Evolutionary conservation across 2,888 invertebrate species (phyloP), one percentile per base, ranked within the genome.

Genomic region (Digitonthophagus gazella): DNA sequence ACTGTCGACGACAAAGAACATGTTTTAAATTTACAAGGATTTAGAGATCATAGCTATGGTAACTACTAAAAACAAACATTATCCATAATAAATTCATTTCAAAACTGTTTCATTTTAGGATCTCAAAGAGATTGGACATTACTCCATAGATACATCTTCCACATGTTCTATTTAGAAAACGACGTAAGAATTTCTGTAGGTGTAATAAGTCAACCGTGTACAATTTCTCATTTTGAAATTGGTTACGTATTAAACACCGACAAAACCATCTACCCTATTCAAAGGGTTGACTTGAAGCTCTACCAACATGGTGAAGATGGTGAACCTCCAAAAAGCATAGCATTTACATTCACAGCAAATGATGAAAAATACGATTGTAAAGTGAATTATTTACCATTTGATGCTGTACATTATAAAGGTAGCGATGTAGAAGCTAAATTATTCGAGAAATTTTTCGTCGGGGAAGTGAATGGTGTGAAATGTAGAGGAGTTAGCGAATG

Each of bases 1-100:
- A 82, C 81, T 65, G 82, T 93, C 1, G 86, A 87, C 4, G 84
- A 85, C 2, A 83, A 85, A 44, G 72, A 81, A 0, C 83, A 82
- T 16, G 79, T 85, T 55, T 79, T 84, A 58, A 80, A 86, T 1
- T 79, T 93, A 71, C 86, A 88, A 15, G 89, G 91, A 0, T 91
- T 93, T 81, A 85, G 93, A 72, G 93, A 94, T 81, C 93, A 94
- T 78, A 92, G 92, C 74, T 93, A 90, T 78, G 91, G 92, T 87
- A 80, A 84, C n/a, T n/a, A 76, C 44, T 61, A 66, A 65, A 22
- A 65, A 3, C n/a, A 20, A 58, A 68, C 20, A 16, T 16, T 22
- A 15, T 44, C 58, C n/a, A 19, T 22, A 58, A 11, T 57, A 65
- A 55, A 68, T 18, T 1, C 20, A 57, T 20, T 64, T 15, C 20